Evolutionary conservation across 2,113 vertebrate genomes (phyloP).

Genomic region (Rousettus leschenaultii): DNA sequence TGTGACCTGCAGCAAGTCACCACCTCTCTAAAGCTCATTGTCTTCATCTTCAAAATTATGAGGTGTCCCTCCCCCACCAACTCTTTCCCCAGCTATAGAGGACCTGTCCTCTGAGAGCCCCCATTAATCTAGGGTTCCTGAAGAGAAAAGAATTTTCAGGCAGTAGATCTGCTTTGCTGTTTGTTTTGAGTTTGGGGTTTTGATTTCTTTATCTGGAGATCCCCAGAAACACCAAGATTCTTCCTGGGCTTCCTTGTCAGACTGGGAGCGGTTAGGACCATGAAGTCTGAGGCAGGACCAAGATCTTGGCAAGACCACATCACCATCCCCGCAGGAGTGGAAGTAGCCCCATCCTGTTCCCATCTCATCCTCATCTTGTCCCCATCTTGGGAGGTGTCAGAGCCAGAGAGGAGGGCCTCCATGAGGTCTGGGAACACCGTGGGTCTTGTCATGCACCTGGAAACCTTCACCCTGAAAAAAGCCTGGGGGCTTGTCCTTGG

Average conservation of each 20-base stretch:
- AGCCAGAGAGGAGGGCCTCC: not conserved
- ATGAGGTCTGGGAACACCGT: not conserved
- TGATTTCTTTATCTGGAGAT: not conserved
- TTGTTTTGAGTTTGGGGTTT: not conserved
- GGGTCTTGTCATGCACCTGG: not conserved
- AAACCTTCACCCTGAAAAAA: not conserved
- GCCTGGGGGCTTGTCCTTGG: not conserved
- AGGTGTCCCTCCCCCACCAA: not conserved
- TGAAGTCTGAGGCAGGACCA: not conserved
- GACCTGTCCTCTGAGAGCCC: not conserved
- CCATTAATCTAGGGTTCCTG: not conserved
- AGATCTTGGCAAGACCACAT: not conserved
- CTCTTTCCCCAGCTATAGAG: not conserved
- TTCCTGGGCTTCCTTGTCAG: not conserved
- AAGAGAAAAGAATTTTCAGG: not conserved
- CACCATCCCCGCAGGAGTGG: accelerated
- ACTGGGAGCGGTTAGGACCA: not conserved
- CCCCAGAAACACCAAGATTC: not conserved
- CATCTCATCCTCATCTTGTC: not conserved
- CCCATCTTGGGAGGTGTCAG: not conserved
- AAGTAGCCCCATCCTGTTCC: not conserved
- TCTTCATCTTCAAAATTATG: not conserved
- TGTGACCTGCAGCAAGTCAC: not conserved
- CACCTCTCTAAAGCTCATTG: not conserved
- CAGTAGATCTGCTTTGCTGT: not conserved